These are phyloP conservation scores for Echeneis naucrates DNA, from an alignment of 2,797 vertebrate species.

Conservation along the genomic window DNA sequence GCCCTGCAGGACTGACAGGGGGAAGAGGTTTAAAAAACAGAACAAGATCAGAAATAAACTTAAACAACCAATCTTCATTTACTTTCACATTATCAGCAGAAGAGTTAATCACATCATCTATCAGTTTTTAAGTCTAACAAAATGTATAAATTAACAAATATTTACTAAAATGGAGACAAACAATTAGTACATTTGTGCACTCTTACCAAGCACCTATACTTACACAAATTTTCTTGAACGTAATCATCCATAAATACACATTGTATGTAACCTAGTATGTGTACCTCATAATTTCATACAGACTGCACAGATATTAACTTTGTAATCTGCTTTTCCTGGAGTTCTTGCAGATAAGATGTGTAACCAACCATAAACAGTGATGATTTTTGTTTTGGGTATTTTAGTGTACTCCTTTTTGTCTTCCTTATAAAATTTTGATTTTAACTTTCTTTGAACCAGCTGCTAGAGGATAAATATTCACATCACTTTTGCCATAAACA, in stretches of 20 bases:
- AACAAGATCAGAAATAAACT: slow-evolving; percentile 58
- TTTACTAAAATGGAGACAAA: neutral
- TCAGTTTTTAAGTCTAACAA: neutral
- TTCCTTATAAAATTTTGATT: neutral
- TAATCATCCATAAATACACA: neutral
- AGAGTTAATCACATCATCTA: slow-evolving; percentile 5
- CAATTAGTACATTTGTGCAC: neutral
- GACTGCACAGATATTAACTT: neutral
- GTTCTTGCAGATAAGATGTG: slow-evolving; percentile 19
- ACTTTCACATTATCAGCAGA: slow-evolving; percentile 23
- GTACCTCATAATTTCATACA: neutral
- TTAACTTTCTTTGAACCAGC: neutral
- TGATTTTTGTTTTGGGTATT: neutral
- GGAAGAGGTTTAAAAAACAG: slow-evolving; percentile 73
- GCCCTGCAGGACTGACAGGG: slow-evolving; percentile 59
- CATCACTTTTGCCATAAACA: neutral
- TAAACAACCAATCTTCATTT: slow-evolving; percentile 42
- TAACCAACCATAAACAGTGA: neutral
- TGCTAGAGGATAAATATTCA: neutral
- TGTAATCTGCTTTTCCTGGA: slow-evolving; percentile 37
- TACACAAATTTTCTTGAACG: neutral
- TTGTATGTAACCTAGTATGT: neutral
- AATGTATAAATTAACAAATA: slow-evolving; percentile 6
- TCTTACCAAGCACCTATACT: neutral
- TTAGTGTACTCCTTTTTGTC: neutral